These are phyloP conservation scores for Apamea epomidion DNA, from an alignment of 2,888 invertebrate genomes.

Conservation along the genomic window DNA sequence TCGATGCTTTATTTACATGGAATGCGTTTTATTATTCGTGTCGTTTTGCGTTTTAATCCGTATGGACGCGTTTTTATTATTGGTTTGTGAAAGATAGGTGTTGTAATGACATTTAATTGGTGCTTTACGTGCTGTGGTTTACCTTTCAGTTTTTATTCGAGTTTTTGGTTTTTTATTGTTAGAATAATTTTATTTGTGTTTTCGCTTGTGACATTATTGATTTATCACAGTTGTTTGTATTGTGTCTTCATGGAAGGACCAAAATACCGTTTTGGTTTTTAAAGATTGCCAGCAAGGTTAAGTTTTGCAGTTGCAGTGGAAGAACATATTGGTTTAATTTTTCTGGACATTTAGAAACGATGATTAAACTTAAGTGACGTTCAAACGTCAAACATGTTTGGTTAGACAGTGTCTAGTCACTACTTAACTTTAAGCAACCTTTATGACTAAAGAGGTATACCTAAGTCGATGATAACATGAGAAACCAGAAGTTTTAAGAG, in stretches of 20 bases:
- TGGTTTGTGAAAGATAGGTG: background rate
- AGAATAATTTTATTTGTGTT: background rate
- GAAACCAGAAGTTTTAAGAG: background rate
- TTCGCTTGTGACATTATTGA: background rate
- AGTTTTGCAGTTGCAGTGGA: background rate
- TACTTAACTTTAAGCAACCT: too few species aligned
- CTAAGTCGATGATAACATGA: background rate
- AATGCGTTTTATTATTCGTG: constrained; percentile 23
- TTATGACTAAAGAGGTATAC: too few species aligned
- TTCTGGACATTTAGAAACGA: background rate
- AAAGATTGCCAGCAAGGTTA: background rate
- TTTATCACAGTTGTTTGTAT: background rate
- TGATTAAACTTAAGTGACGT: too few species aligned
- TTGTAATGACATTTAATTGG: constrained; percentile 1
- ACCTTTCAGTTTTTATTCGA: background rate
- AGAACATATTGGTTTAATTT: background rate
- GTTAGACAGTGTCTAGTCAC: too few species aligned
- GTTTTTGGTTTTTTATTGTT: background rate
- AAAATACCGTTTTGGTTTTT: background rate
- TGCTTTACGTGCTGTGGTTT: background rate
- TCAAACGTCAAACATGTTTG: too few species aligned
- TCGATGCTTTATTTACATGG: constrained; percentile 36
- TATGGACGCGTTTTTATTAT: constrained; percentile 9
- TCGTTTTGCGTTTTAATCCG: constrained; percentile 22
- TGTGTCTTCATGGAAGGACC: background rate